Base-by-base conservation (phyloP, 1,140 invertebrate species). In the Cherax destructor region DNA sequence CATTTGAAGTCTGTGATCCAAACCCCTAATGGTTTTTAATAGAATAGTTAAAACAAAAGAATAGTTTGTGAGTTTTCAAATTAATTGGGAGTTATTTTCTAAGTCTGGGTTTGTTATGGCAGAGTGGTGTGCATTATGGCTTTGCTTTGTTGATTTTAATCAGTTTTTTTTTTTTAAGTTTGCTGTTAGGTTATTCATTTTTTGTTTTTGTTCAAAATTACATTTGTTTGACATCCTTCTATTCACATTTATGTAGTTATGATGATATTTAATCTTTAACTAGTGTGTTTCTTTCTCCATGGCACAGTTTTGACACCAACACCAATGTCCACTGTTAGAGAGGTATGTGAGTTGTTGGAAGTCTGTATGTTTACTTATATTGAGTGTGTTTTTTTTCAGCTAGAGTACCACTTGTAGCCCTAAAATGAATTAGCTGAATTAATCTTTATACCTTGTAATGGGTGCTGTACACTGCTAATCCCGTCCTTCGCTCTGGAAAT, bases 231-330 rank as follows among this genome's bases (percentile, higher is more conserved):
- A 56, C 9, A 56, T 56, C 52, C 52, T 56, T 13, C 52, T 9
- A 56, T 56, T 56, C 9, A 13, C 9, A 56, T 21, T 65, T 13
- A 65, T 65, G 61, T 65, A 18, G 4, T 65, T 18, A 11, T 1
- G 11, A 65, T 65, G 5, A 21, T 65, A 65, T 65, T 21, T 21
- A 56, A 65, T 65, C 61, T 65, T 65, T 65, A 65, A 65, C 61
- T 13, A 65, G 13, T 41, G 52, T 86, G 69, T 65, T 65, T 76
- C 72, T 74, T 86, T 61, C 56, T 87, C 59, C 76, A 76, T 61
- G 79, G 86, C 86, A 87, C 86, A 87, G 86, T 87, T 30, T 87
- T 87, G 50, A 87, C 86, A 87, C 77, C 86, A 18, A 24, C 86
- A 85, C 1, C 83, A 18, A 61, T 59, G n/a, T n/a, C 80, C 21